These are phyloP conservation scores for Rhabdornis inornatus DNA, from an alignment of 2,113 vertebrate genomes.

Conservation along the genomic window DNA sequence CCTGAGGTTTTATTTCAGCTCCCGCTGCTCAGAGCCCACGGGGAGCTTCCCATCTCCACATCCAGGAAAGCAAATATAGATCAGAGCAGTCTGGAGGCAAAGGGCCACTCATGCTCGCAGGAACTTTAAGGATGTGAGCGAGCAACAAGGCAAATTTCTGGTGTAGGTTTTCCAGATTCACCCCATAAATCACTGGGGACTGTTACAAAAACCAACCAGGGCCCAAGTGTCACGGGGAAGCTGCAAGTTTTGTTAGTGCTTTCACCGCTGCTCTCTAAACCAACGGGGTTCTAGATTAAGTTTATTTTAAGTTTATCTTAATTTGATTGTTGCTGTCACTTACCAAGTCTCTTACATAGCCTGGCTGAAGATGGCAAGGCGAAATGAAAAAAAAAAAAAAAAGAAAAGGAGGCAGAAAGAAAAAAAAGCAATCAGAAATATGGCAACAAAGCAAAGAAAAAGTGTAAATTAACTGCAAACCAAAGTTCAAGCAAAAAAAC, in stretches of 20 bases:
- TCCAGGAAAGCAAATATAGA: background rate
- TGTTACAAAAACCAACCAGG: background rate
- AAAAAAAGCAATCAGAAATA: slow-evolving; percentile 83
- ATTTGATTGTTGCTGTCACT: slow-evolving; percentile 74
- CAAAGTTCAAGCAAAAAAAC: slow-evolving; percentile 65
- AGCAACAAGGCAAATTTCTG: background rate
- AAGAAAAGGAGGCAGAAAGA: slow-evolving; percentile 61
- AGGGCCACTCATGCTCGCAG: background rate
- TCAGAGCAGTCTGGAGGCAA: background rate
- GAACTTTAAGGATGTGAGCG: background rate
- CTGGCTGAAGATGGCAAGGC: slow-evolving; percentile 89
- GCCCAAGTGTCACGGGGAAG: background rate
- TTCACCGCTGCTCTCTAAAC: background rate
- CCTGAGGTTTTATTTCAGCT: background rate
- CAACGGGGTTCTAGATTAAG: background rate
- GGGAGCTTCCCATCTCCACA: background rate
- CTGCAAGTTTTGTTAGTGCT: background rate
- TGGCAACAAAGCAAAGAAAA: slow-evolving; percentile 74
- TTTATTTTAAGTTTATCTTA: background rate
- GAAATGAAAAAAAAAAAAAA: slow-evolving; percentile 46
- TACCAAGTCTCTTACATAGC: slow-evolving; percentile 99
- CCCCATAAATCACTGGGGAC: background rate
- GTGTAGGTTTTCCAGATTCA: background rate
- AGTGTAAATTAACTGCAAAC: slow-evolving; percentile 72
- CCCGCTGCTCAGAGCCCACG: fast-evolving